Base-by-base conservation (phyloP, 2,888 invertebrate species). In the Rotaria sp. region DNA sequence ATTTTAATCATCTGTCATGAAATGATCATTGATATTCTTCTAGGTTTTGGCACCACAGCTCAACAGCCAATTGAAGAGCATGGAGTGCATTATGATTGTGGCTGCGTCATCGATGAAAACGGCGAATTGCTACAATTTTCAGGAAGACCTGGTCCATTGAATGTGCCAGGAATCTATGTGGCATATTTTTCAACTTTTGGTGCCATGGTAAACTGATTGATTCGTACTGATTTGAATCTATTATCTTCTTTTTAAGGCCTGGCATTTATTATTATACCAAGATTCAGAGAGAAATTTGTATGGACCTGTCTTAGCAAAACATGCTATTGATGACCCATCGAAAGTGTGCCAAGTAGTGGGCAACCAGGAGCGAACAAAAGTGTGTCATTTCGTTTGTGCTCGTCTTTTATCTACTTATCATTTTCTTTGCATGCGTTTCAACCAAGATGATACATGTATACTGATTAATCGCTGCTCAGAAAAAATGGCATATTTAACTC, bases 81-180 rank as follows among this genome's bases (percentile, higher is more conserved):
- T 74, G 30, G 30, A 21, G 74, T 74, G 35, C 74, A 74, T 74
- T 74, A 74, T 74, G 74, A 74, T 74, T 74, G 74, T 38, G 74
- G 74, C 4, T 74, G 74, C 8, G 21, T 74, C 30, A 74, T 74
- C 13, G 18, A 8, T 35, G 74, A 38, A 38, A 74, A 74, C 2
- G 74, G 74, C 18, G 35, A 74, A 21, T 30, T 74, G 5, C 38
- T 38, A 11, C 38, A 74, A 35, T 30, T 30, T 74, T 11, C 74
- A 38, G 38, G 35, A 15, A 1, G 26, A 18, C 2, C 35, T 5
- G 21, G 74, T 30, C 15, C 2, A 21, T 13, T 74, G 11, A 74
- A 74, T 38, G 74, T 74, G 13, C 74, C 74, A 30, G 74, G 35
- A 74, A 30, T 38, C 15, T 74, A 74, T 74, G 38, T 38, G 1